Conservation (phyloP, 2,113 vertebrate genomes). For the Agapornis roseicollis region DNA sequence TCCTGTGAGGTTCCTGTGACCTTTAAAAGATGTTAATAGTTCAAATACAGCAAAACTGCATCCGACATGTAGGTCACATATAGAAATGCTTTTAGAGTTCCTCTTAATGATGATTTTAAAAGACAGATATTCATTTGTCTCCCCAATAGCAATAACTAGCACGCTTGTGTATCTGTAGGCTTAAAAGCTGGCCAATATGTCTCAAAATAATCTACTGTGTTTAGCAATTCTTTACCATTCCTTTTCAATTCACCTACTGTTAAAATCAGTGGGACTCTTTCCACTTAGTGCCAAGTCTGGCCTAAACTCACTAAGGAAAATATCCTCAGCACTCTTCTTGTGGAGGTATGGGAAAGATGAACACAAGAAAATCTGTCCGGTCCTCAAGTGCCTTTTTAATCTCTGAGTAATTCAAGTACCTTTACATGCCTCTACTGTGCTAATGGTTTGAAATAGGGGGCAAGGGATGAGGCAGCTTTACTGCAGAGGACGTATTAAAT, state of each 20-base stretch:
- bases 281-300: neutral
- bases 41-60: neutral
- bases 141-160: fast-evolving
- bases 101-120: neutral
- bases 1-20: neutral
- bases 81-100: neutral
- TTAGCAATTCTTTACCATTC: neutral
- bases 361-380: neutral
- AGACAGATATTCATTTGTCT: neutral
- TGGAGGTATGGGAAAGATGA: neutral
- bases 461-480: neutral
- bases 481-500: fast-evolving
- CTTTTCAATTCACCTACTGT: neutral
- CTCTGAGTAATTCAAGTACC: neutral
- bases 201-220: neutral
- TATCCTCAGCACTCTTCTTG: neutral
- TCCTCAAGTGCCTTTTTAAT: neutral
- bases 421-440: neutral
- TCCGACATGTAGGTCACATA: neutral
- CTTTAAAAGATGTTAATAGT: neutral
- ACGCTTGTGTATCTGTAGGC: neutral
- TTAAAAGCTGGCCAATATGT: neutral
- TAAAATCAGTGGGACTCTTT: neutral
- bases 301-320: neutral
- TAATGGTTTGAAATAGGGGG: fast-evolving